A percentile compares a stretch with the other conserved stretches of the same genome.
Evolutionary conservation across 2,113 vertebrate genomes (phyloP).

Genomic region (Pteropus alecto): DNA sequence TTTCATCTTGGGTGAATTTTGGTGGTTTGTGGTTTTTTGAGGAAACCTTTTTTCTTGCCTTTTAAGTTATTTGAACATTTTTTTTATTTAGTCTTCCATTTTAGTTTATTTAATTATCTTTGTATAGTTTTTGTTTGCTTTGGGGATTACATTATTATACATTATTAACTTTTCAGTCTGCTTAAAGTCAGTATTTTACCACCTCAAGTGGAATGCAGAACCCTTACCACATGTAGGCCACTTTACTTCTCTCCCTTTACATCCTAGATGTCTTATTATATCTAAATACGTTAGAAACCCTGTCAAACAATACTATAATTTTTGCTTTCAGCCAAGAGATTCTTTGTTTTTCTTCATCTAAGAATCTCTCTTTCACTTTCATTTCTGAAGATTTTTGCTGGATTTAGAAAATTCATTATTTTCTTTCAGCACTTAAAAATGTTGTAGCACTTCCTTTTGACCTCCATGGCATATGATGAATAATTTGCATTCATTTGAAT

Average conservation of each 20-base stretch:
- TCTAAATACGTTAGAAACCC: background rate
- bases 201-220: background rate
- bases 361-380: background rate
- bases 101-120: constrained; percentile 4
- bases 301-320: background rate
- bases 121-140: background rate
- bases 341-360: background rate
- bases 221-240: background rate
- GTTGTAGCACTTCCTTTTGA: background rate
- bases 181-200: constrained; percentile 7
- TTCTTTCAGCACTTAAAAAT: background rate
- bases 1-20: background rate
- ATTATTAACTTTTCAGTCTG: background rate
- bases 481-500: background rate
- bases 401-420: background rate
- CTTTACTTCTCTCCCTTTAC: background rate
- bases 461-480: background rate
- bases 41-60: background rate
- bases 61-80: constrained; percentile 6
- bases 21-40: background rate
- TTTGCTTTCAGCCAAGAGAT: background rate
- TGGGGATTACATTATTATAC: background rate
- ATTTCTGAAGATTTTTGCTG: background rate
- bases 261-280: background rate
- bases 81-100: constrained; percentile 25